Percentiles rank a stretch among this genome's conserved stretches.
Conservation (phyloP, 2,797 vertebrate species). For the Myotis myotis region DNA sequence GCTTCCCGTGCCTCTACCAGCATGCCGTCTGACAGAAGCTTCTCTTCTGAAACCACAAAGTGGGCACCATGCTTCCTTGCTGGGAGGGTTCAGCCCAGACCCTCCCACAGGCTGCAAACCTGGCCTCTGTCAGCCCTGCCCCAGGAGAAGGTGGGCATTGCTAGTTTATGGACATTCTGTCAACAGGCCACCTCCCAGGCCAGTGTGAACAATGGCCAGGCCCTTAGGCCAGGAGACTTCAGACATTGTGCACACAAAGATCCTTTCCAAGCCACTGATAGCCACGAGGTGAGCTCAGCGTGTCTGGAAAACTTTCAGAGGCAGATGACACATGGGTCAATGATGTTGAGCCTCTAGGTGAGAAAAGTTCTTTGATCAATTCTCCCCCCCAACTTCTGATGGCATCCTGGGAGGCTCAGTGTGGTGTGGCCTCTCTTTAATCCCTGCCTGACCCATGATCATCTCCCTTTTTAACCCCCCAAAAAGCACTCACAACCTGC, state of each 20-base stretch:
- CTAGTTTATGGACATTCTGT: neutral
- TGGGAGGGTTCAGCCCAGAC: too few relatives aligned
- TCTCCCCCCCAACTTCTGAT: neutral
- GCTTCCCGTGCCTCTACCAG: conserved; percentile 93
- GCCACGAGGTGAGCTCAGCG: neutral
- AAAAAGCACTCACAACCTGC: neutral
- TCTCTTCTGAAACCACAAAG: conserved; percentile 90
- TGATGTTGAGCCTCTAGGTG: neutral
- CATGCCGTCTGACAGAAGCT: conserved; percentile 90
- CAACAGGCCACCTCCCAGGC: neutral
- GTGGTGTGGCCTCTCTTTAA: neutral
- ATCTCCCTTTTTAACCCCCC: neutral
- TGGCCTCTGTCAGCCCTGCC: neutral
- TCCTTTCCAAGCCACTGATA: neutral
- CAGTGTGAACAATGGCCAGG: neutral
- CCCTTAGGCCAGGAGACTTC: neutral
- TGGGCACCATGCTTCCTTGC: conserved; percentile 14
- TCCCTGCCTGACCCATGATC: neutral
- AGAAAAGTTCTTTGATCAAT: neutral
- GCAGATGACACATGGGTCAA: neutral
- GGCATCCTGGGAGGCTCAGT: neutral
- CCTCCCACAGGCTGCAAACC: neutral
- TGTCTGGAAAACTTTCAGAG: neutral
- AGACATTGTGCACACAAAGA: neutral
- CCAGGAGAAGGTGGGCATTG: neutral